Conservation (phyloP, 2,113 vertebrate species). For the Heterochromis multidens region DNA sequence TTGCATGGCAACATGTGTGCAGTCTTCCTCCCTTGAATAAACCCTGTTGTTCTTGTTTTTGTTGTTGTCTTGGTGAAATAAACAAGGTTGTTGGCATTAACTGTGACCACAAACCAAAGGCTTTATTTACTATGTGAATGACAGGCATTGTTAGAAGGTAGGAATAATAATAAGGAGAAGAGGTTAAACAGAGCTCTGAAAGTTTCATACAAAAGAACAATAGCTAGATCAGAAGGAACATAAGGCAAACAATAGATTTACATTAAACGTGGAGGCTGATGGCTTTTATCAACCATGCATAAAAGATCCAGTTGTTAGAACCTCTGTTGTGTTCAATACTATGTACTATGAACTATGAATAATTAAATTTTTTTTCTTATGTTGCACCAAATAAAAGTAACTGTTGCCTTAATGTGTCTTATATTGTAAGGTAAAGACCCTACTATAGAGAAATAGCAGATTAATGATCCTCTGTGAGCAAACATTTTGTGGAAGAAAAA, state of each 20-base stretch:
- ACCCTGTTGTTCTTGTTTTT: neutral
- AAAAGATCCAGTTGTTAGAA: neutral
- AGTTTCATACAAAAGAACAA: neutral
- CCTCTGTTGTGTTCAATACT: neutral
- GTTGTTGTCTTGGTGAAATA: neutral
- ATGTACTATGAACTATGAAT: neutral
- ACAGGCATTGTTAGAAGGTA: neutral
- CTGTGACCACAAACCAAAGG: slow-evolving; percentile 2
- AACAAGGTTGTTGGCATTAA: slow-evolving; percentile 1
- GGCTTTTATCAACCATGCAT: neutral
- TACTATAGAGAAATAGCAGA: neutral
- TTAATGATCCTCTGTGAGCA: neutral
- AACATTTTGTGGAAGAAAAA: neutral
- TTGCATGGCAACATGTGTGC: neutral
- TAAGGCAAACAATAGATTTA: neutral
- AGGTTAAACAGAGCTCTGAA: neutral
- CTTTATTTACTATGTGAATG: neutral
- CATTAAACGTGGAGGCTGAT: neutral
- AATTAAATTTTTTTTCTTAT: neutral
- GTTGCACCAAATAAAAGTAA: neutral
- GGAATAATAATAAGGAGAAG: neutral
- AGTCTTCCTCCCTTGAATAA: slow-evolving; percentile 4
- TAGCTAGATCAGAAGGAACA: neutral
- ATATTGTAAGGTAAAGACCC: neutral
- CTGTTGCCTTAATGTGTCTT: neutral